Evolutionary conservation across 1,140 invertebrate species (phyloP), one percentile per base, ranked within the genome.

Genomic region (Heliconius melpomene): DNA sequence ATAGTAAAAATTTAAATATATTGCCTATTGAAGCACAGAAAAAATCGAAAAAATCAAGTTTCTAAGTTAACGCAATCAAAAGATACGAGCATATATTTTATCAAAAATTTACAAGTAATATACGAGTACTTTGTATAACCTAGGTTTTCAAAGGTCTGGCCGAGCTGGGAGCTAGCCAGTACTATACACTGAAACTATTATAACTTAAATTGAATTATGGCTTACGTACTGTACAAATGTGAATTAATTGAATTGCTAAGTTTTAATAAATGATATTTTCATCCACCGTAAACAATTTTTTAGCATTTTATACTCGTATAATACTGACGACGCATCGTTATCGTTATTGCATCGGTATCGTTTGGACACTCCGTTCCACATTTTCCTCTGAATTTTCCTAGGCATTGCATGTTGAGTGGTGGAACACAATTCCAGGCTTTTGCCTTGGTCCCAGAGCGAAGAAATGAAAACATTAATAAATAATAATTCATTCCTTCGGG

Each of bases 121-220:
- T 32, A 32, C 29, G 29, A 32, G 9, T 66, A 26, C 23, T 11
- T 26, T 29, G 23, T 26, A 26, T 16, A 66, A n/a, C 23, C 8
- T 66, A 29, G 36, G 73, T 38, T 57, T 54, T 77, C 38, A 60
- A 72, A 77, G 71, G 79, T 23, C 36, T 23, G 71, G 54, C 32
- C 73, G 40, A 79, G 50, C 75, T 80, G 79, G 79, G 74, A 77
- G 7, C 38, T 38, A 23, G 79, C 79, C 79, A 80, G 79, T 66
- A n/a, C 71, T n/a, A 75, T 29, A 54, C 36, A 54, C 38, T 74
- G 79, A 76, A 80, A 76, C 66, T 75, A 80, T 60, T 72, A 71
- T 71, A 77, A 77, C 23, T 46, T 77, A 72, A 77, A 32, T 50
- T 50, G 32, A 80, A 76, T 50, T 72, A 79, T 74, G 74, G 54